Conservation (phyloP, 2,113 vertebrate species). For the Bettongia penicillata region DNA sequence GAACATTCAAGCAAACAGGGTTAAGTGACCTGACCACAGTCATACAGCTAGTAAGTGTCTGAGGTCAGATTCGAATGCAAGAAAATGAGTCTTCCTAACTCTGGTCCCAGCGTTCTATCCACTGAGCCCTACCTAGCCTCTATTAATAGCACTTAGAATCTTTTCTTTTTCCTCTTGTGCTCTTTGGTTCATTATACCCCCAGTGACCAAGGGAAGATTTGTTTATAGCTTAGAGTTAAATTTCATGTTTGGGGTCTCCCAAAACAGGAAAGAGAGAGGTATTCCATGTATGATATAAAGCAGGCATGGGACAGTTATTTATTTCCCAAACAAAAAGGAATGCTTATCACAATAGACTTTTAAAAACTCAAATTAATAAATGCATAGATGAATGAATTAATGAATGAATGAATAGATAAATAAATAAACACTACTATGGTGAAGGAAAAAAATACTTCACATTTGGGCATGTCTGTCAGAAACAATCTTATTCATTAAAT, state of each 20-base stretch:
- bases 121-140: not conserved
- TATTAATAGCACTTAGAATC: not conserved
- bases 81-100: not conserved
- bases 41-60: not conserved
- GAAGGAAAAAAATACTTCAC: not conserved
- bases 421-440: not conserved
- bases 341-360: not conserved
- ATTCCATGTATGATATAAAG: not conserved
- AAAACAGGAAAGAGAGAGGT: not conserved
- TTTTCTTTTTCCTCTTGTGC: not conserved
- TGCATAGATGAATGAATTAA: too few relatives aligned
- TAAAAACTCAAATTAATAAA: not conserved
- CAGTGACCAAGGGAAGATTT: not conserved
- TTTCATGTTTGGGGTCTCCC: not conserved
- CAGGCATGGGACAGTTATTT: not conserved
- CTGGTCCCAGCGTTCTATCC: not conserved
- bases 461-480: not conserved
- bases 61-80: not conserved
- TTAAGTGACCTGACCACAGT: not conserved
- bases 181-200: not conserved
- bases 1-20: not conserved
- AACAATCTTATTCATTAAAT: not conserved
- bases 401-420: not conserved
- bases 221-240: not conserved
- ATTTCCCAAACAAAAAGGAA: not conserved